A percentile compares a stretch with the other conserved stretches of the same genome.
Evolutionary conservation across 2,888 invertebrate species (phyloP).

Genomic region (Harmothoe impar): DNA sequence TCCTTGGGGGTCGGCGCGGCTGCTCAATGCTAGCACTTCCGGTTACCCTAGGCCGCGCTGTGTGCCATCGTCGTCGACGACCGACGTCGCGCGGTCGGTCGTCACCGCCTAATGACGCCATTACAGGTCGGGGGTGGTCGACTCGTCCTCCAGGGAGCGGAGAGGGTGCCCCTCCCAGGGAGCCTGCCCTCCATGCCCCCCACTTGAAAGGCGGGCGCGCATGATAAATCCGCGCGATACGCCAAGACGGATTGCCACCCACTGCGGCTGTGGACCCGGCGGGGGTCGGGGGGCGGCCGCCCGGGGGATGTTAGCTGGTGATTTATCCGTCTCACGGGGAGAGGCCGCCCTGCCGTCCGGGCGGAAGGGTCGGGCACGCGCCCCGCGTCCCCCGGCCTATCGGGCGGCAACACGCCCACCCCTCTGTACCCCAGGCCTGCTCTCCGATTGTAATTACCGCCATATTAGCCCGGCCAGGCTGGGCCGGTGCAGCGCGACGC

Average conservation of each 20-base stretch:
- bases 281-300: conserved; percentile 38
- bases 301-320: conserved; percentile 47
- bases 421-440: background rate
- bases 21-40: background rate
- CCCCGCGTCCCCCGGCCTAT: background rate
- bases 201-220: conserved; percentile 55
- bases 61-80: conserved; percentile 12
- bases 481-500: background rate
- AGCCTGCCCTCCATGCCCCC: background rate
- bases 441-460: conserved; percentile 42
- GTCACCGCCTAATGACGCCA: conserved; percentile 47
- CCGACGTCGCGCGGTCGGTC: conserved; percentile 2
- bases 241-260: conserved; percentile 57
- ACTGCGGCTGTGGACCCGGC: background rate
- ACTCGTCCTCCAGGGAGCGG: background rate
- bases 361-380: conserved; percentile 42
- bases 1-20: too few relatives aligned
- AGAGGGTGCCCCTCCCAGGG: background rate
- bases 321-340: conserved; percentile 53
- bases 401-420: conserved; percentile 46
- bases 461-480: conserved; percentile 12
- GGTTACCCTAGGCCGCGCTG: background rate
- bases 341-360: conserved; percentile 10
- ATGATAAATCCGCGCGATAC: conserved; percentile 52
- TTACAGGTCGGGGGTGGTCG: conserved; percentile 46